Percentiles rank a stretch among this genome's conserved stretches.
Conservation (phyloP, 2,113 vertebrate genomes). For the Pygoscelis antarcticus region DNA sequence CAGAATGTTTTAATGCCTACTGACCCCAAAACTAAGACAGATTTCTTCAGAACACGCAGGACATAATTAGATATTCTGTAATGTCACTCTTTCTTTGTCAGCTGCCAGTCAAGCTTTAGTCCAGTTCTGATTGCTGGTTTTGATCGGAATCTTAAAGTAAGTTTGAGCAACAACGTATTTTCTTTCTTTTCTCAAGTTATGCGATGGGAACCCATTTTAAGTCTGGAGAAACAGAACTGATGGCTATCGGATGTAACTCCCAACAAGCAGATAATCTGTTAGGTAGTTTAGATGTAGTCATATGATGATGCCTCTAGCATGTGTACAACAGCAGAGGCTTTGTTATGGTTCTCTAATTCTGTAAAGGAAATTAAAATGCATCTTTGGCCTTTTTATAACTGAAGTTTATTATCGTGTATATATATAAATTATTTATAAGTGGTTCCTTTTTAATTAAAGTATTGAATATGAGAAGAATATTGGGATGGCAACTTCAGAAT, state of each 20-base stretch:
- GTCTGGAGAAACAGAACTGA: neutral
- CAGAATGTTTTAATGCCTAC: neutral
- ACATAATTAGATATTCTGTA: neutral
- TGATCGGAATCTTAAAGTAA: neutral
- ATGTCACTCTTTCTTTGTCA: neutral
- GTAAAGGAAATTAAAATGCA: neutral
- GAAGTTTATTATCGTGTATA: neutral
- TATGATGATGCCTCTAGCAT: neutral
- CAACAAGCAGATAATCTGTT: neutral
- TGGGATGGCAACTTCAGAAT: neutral
- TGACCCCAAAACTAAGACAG: neutral
- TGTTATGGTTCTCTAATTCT: neutral
- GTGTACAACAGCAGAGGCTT: neutral
- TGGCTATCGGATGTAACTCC: neutral
- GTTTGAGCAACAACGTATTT: neutral
- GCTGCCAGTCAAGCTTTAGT: neutral
- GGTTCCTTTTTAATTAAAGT: neutral
- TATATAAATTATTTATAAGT: neutral
- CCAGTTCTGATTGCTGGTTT: neutral
- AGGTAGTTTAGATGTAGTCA: neutral
- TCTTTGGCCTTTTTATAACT: neutral
- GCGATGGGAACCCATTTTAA: fast-evolving
- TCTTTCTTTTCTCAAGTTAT: neutral
- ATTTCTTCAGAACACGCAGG: neutral
- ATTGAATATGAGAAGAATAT: neutral